Evolutionary conservation across 2,888 invertebrate genomes (phyloP).

Genomic region (Microdon myrmicae): DNA sequence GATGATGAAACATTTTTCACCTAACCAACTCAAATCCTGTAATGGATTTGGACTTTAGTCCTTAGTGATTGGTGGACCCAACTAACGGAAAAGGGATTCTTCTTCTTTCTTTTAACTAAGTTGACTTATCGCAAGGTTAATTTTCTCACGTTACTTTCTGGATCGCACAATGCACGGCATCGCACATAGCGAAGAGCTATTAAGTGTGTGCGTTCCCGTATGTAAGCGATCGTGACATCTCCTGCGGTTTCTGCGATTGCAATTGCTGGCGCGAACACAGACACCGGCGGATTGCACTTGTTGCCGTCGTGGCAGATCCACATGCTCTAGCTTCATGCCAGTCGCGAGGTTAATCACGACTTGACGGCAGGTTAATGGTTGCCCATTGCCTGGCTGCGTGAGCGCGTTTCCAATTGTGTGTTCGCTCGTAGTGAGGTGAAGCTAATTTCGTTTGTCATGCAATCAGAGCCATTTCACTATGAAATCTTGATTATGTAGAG

Average conservation of each 20-base stretch:
- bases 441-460: no score
- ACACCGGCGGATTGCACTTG: slow-evolving; percentile 12
- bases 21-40: slow-evolving; percentile 46
- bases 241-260: slow-evolving; percentile 27
- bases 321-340: slow-evolving; percentile 9
- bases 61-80: no score
- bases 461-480: no score
- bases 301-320: slow-evolving; percentile 5
- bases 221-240: slow-evolving; percentile 42
- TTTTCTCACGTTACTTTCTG: slow-evolving; percentile 37
- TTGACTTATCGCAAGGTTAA: no score
- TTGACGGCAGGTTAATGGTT: slow-evolving; percentile 1
- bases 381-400: slow-evolving; percentile 9
- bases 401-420: no score
- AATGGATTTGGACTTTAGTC: slow-evolving; percentile 49
- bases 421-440: no score
- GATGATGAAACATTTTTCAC: slow-evolving; percentile 52
- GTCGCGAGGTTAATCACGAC: slow-evolving; percentile 23
- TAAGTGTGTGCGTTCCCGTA: slow-evolving; percentile 21
- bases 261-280: slow-evolving; percentile 36
- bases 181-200: slow-evolving; percentile 25
- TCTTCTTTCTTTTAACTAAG: no score
- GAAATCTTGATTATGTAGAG: no score
- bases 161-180: slow-evolving; percentile 34
- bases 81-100: no score